Evolutionary conservation across 2,888 invertebrate genomes (phyloP), one percentile per base, ranked within the genome.

Genomic region (Philhelius pedissequus): DNA sequence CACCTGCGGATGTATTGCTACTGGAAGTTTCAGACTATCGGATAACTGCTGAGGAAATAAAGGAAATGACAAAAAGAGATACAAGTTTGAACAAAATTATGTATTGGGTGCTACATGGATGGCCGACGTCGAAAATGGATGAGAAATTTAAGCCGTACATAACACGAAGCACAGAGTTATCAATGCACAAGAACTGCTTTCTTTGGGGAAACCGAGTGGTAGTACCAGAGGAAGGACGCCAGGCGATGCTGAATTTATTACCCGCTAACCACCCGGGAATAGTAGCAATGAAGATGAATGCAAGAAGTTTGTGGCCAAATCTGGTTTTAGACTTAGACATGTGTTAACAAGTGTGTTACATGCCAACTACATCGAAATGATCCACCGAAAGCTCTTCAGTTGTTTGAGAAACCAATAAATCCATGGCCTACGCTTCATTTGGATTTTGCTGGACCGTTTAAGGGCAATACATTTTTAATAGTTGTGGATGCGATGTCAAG

Each of bases 241-340:
- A 52, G 8, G 18, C 5, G 2, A 60, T 40, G 5, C 9, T 60
- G 60, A 60, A 60, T n/a, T 25, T 60, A 6, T 9, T 60, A 15
- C 22, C 40, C n/a, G 25, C 50, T 52, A 52, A n/a, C 18, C 62
- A 43, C 45, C 25, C 30, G 27, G 43, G 43, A 2, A 62, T 62
- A 3, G 45, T 45, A 1, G 45, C 62, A 25, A 62, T 30, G 43
- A 45, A 62, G 27, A 62, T 27, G 62, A 43, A 27, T 45, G 45
- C 43, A 62, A 62, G 62, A 11, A 45, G 62, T 18, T 62, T 30
- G 25, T 43, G 60, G 60, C 22, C 48, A 50, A 50, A 50, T n/a
- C 13, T 58, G 13, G 25, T 40, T 7, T n/a, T 4, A n/a, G 38
- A 40, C 8, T 25, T 58, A 1, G 58, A 58, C 13, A 3, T 40